Evolutionary conservation across 2,888 invertebrate genomes (phyloP), one percentile per base, ranked within the genome.

Genomic region (Cephus runcator): DNA sequence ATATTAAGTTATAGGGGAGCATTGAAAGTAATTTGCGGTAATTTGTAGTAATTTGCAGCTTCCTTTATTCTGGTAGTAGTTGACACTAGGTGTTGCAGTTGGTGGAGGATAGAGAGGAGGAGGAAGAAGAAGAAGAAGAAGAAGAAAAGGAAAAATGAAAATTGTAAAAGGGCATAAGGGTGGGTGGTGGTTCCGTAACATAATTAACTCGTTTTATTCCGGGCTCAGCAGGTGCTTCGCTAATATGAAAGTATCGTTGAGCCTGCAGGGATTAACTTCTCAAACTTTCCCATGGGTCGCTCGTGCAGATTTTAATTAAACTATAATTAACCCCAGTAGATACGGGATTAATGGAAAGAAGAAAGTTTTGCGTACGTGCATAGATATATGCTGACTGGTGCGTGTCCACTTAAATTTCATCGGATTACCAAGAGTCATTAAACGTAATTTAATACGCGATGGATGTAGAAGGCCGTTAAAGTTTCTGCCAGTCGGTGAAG

Each of bases 281-380:
- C 85, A 86, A 90, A 89, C 87, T 89, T 89, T 86, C 84, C 83
- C 85, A 83, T 84, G 85, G 84, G 76, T 82, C 75, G 79, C 79
- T 79, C 81, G 83, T 83, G 81, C 82, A 85, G 84, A 87, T 88
- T 89, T 89, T 89, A 89, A 89, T 90, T 87, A 90, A 88, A 87
- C 85, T 84, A 87, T 88, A 88, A 89, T 88, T 85, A 87, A 85
- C 79, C 83, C 81, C 74, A 79, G 82, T 76, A 80, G 82, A 83
- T 82, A 78, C 81, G 76, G 82, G 82, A 87, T 86, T 83, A 86
- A 85, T 87, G 85, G 83, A 82, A 87, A 83, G 83, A 84, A 85
- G 86, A 75, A 80, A 82, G 75, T 78, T 75, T 73, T 71, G 71
- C 35, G 73, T 69, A 34, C 40, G 75, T 78, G 73, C 75, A 76